Conservation (phyloP, 2,797 vertebrate species). For the Acrossocheilus fasciatus region DNA sequence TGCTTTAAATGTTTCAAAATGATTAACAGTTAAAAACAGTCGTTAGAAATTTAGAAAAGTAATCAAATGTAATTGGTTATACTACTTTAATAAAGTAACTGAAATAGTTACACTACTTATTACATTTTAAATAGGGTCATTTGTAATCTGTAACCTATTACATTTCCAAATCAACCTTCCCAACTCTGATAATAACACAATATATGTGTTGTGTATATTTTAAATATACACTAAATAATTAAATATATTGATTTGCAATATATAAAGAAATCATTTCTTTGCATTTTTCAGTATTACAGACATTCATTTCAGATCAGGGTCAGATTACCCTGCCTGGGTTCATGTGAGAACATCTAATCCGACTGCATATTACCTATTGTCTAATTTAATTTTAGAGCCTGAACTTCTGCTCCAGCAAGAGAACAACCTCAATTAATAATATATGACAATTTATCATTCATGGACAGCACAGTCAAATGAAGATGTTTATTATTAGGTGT, state of each 20-base stretch:
- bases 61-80: too few species aligned
- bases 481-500: background rate
- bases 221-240: background rate
- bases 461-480: background rate
- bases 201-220: background rate
- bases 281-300: slow-evolving; percentile 6
- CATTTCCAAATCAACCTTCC: too few species aligned
- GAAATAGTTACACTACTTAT: too few species aligned
- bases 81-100: too few species aligned
- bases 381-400: slow-evolving; percentile 45
- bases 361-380: slow-evolving; percentile 51
- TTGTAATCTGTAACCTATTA: too few species aligned
- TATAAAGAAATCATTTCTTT: background rate
- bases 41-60: too few species aligned
- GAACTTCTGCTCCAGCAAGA: slow-evolving; percentile 22
- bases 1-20: too few species aligned
- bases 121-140: too few species aligned
- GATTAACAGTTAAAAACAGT: too few species aligned
- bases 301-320: background rate
- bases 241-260: background rate
- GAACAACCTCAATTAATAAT: slow-evolving; percentile 8
- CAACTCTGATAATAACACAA: background rate
- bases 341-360: slow-evolving; percentile 57
- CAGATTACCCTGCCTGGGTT: slow-evolving; percentile 57
- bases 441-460: background rate